Base-by-base conservation (phyloP, 1,140 invertebrate species). In the Sycobia sp. region DNA sequence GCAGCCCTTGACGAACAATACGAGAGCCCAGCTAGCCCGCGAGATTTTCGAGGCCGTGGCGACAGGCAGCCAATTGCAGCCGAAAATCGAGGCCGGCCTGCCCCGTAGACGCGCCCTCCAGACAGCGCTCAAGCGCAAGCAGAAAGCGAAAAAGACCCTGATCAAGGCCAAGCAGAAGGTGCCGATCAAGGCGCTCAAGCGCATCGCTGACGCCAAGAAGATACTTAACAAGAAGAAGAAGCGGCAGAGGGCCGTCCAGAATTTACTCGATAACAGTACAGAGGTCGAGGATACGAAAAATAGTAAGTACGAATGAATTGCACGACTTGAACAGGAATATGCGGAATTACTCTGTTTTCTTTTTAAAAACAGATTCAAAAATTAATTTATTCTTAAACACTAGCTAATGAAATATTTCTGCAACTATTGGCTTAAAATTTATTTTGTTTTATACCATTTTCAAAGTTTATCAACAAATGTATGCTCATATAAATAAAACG, bases 121-220 rank as follows among this genome's bases (percentile, higher is more conserved):
- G 22, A 72, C 69, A 41, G 56, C 57, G 13, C 68, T 82, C 13
- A 79, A 76, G 76, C 68, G 50, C 32, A 77, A 58, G 75, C 80
- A 62, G 75, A 81, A 43, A 36, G 67, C 71, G 4, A 81, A 77
- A 54, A 66, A 69, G 11, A 76, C 69, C 39, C 69, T 80, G 8
- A 72, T 78, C 3, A 81, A 81, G 36, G 75, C 74, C 8, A 82
- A 80, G 49, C 73, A 77, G 46, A 80, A 77, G 69, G 75, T 76
- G 49, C 73, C 74, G 7, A 73, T 71, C 18, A 82, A 78, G 36
- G 67, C 73, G 61, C 61, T 80, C n/a, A 75, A 74, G 27, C 69
- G 74, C 43, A 67, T 78, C 29, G 66, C 69, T 22, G 72, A 75
- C 16, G 54, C 70, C 0, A 79, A 76, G 43, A 81, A 71, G 23